A percentile compares a stretch with the other conserved stretches of the same genome.
These are phyloP conservation scores for Vultur gryphus DNA, from an alignment of 2,797 vertebrate species.

Conservation along the genomic window DNA sequence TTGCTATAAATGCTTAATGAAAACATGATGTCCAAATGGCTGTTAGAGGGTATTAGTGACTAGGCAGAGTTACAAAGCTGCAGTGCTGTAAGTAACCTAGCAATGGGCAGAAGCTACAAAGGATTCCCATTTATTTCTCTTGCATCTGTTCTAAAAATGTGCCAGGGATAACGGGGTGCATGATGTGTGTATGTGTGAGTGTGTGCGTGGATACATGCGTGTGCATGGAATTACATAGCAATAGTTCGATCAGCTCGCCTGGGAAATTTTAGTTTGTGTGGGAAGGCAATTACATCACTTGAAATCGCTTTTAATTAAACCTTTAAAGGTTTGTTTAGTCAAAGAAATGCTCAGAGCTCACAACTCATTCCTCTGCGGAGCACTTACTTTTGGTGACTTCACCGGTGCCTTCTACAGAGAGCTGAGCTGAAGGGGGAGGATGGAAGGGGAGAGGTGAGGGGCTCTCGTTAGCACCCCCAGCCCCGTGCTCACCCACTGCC, in stretches of 20 bases:
- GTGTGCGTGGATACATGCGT: background rate
- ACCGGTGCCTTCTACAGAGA: too few species aligned
- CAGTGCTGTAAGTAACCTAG: conserved; percentile 28
- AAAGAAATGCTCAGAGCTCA: background rate
- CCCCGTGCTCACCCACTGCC: fast-evolving
- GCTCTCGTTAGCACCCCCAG: background rate
- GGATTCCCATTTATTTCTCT: background rate
- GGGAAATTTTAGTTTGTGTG: background rate
- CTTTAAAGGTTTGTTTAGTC: conserved; percentile 4
- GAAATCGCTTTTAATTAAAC: background rate
- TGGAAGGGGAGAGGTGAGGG: background rate
- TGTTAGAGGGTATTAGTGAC: conserved; percentile 32
- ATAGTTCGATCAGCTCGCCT: background rate
- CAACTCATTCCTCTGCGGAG: background rate
- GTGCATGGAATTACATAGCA: background rate
- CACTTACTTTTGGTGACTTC: fast-evolving
- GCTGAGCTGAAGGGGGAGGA: background rate
- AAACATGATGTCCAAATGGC: conserved; percentile 69
- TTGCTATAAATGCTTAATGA: conserved; percentile 75
- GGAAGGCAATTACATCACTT: conserved; percentile 10
- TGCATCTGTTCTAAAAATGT: background rate
- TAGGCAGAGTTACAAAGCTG: background rate
- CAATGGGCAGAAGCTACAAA: background rate
- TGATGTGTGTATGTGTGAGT: background rate
- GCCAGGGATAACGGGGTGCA: background rate